Evolutionary conservation across 2,797 vertebrate species (phyloP).

Genomic region (Betta splendens): DNA sequence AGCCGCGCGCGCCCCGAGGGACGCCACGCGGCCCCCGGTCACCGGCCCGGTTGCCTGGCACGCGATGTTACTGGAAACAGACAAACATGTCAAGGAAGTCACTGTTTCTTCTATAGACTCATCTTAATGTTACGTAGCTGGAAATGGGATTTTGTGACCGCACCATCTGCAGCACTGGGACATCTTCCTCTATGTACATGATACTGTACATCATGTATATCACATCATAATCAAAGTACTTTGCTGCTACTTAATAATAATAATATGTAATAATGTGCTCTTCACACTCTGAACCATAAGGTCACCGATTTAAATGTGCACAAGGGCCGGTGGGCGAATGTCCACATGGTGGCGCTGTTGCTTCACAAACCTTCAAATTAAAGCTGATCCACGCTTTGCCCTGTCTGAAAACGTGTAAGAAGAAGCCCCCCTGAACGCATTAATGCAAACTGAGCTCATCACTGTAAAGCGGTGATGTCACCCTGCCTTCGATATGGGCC

Average conservation of each 20-base stretch:
- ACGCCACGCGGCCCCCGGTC: constrained; percentile 78
- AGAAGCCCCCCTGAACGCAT: background rate
- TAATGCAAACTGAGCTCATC: constrained; percentile 4
- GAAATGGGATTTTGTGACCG: no score
- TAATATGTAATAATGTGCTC: no score
- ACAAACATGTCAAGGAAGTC: background rate
- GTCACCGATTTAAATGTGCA: background rate
- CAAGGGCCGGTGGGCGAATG: background rate
- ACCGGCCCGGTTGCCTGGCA: constrained; percentile 32
- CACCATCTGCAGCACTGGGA: no score
- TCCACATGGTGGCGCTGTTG: constrained; percentile 72
- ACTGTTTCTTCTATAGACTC: no score
- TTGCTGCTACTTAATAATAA: no score
- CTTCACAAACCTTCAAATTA: constrained; percentile 35
- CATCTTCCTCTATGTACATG: no score
- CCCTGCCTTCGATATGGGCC: constrained; percentile 1
- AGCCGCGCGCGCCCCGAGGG: constrained; percentile 49
- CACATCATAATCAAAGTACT: no score
- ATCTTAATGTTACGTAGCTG: no score
- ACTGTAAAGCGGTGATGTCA: background rate
- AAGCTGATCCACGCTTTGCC: background rate
- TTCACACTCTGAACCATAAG: no score
- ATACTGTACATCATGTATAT: no score
- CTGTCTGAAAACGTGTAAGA: constrained; percentile 1
- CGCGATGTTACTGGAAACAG: constrained; percentile 8